phyloP scores from a whole-genome alignment of 1,140 invertebrate genomes.

The Heterodera carotae region DNA sequence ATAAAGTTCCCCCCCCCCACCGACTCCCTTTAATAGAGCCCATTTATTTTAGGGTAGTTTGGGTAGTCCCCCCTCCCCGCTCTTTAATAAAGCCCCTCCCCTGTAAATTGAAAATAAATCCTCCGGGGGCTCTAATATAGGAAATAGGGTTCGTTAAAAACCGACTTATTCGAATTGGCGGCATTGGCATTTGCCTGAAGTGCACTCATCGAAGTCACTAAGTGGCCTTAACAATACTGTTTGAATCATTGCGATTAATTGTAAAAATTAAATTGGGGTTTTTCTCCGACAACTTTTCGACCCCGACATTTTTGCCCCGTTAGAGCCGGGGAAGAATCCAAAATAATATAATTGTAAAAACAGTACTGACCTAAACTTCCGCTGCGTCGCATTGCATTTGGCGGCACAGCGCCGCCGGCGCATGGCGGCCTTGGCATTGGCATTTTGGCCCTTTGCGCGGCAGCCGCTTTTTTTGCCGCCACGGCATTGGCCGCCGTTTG shows the following conservation, averaged over 20 bases:
- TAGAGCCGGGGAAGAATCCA: too few species aligned
- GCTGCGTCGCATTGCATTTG: neutral
- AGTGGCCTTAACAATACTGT: neutral
- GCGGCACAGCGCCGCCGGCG: neutral
- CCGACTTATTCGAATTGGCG: neutral
- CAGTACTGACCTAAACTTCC: neutral
- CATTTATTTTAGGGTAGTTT: too few species aligned
- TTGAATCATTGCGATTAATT: too few species aligned
- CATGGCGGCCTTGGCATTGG: neutral
- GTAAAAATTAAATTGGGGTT: too few species aligned
- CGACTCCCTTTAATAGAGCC: too few species aligned
- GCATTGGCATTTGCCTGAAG: neutral
- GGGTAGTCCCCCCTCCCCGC: too few species aligned
- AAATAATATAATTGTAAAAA: too few species aligned
- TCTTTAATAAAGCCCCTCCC: too few species aligned
- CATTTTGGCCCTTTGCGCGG: neutral
- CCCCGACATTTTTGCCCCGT: neutral
- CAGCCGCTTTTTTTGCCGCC: neutral
- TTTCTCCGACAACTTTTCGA: neutral
- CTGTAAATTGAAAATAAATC: too few species aligned
- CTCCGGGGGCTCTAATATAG: too few species aligned
- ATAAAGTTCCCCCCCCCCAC: too few species aligned
- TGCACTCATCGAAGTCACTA: neutral
- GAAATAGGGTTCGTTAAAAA: neutral
- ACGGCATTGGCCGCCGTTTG: constrained; percentile 1